phyloP scores from a whole-genome alignment of 1,140 invertebrate species.

The Dendroctonus ponderosae region DNA sequence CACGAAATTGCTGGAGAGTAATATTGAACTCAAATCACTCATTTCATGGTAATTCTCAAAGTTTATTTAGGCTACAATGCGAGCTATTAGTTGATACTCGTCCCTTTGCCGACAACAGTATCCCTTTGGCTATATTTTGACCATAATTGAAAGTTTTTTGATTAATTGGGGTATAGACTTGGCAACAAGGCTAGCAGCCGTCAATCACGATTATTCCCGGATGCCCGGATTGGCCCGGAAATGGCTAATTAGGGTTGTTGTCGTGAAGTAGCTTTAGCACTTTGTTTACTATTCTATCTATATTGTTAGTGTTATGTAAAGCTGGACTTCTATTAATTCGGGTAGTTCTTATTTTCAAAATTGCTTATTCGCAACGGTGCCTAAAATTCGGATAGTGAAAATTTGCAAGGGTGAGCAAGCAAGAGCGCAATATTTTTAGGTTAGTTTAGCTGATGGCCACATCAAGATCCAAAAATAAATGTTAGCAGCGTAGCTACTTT shows the following conservation, averaged over 20 bases:
- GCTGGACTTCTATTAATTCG: slow-evolving; percentile 10
- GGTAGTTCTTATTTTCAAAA: background rate
- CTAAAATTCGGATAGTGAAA: background rate
- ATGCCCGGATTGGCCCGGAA: slow-evolving; percentile 49
- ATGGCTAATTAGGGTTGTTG: slow-evolving; percentile 47
- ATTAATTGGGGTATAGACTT: background rate
- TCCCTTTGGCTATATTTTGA: no score
- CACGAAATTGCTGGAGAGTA: no score
- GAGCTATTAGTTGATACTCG: no score
- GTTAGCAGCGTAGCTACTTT: background rate
- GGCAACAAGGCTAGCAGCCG: background rate
- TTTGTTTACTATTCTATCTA: slow-evolving; percentile 36
- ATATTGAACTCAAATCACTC: no score
- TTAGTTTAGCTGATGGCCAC: slow-evolving; percentile 28
- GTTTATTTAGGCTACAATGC: no score
- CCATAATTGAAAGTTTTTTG: no score
- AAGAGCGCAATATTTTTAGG: slow-evolving; percentile 31
- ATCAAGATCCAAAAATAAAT: slow-evolving; percentile 22
- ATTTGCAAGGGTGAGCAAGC: slow-evolving; percentile 36
- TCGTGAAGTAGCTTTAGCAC: slow-evolving; percentile 33
- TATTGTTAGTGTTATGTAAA: slow-evolving; percentile 40
- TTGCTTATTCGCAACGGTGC: background rate
- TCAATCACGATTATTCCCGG: slow-evolving; percentile 40
- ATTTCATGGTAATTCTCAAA: no score
- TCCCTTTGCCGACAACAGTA: no score